phyloP scores from a whole-genome alignment of 2,797 vertebrate species.

The Helarctos malayanus region DNA sequence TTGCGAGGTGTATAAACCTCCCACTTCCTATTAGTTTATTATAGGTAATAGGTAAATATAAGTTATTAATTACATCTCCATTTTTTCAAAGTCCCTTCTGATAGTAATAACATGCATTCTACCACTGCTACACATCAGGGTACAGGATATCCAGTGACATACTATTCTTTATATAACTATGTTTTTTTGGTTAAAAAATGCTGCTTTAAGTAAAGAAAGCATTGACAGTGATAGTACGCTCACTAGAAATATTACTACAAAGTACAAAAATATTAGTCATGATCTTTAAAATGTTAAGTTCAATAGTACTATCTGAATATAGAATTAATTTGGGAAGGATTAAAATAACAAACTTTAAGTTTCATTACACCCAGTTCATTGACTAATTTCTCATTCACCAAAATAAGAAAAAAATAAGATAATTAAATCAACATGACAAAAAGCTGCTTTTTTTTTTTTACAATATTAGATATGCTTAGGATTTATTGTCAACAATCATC shows the following conservation, averaged over 20 bases:
- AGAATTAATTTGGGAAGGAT: neutral
- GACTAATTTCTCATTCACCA: neutral
- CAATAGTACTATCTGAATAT: neutral
- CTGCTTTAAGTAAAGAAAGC: neutral
- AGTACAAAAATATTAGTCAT: neutral
- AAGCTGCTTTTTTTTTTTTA: neutral
- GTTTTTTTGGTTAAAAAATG: neutral
- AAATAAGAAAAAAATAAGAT: neutral
- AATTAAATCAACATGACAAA: slow-evolving; percentile 20
- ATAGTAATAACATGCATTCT: neutral
- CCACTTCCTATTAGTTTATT: neutral
- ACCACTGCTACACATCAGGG: neutral
- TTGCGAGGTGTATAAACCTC: neutral
- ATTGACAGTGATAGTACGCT: neutral
- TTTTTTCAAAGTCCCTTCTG: neutral
- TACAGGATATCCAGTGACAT: neutral
- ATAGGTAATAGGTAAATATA: neutral
- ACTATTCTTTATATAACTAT: neutral
- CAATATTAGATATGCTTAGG: neutral
- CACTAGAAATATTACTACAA: neutral
- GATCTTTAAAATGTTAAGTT: neutral
- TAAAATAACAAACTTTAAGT: neutral
- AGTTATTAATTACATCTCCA: slow-evolving; percentile 49
- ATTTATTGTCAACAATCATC: neutral
- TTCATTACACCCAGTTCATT: neutral